A percentile compares a stretch with the other conserved stretches of the same genome.
phyloP scores from a whole-genome alignment of 1,140 invertebrate species.

The Drosophila takahashii region DNA sequence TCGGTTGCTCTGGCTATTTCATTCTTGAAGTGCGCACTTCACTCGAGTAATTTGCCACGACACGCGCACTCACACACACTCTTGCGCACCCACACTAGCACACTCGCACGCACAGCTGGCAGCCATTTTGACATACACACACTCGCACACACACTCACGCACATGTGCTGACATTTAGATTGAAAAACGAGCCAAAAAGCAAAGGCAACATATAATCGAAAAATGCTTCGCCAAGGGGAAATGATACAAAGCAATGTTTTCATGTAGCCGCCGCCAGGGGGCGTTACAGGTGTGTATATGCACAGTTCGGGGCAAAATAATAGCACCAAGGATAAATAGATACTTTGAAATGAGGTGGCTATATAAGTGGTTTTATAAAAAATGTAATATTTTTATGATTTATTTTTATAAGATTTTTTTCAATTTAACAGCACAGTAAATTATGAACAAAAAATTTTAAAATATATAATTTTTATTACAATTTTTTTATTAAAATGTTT shows the following conservation, averaged over 20 bases:
- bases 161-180: conserved; percentile 75
- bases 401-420: too few relatives aligned
- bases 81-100: conserved; percentile 9
- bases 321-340: background rate
- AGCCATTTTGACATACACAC: conserved; percentile 57
- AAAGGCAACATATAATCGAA: conserved; percentile 67
- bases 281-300: conserved; percentile 58
- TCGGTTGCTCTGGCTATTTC: conserved; percentile 73
- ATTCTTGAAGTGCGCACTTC: conserved; percentile 73
- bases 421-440: too few relatives aligned
- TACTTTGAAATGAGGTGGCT: too few relatives aligned
- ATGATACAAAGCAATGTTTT: conserved; percentile 79
- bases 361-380: too few relatives aligned
- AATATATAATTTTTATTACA: too few relatives aligned
- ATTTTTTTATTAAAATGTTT: too few relatives aligned
- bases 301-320: conserved; percentile 18
- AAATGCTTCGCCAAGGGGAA: conserved; percentile 56
- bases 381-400: too few relatives aligned
- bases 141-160: conserved; percentile 51
- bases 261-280: conserved; percentile 56
- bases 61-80: conserved; percentile 55
- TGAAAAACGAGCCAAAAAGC: conserved; percentile 73
- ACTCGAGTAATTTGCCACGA: conserved; percentile 73
- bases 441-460: too few relatives aligned
- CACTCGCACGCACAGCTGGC: conserved; percentile 46